These are phyloP conservation scores for Oscarella lobularis DNA, from an alignment of 37 sponge, comb jelly and placozoan species.

Conservation along the genomic window DNA sequence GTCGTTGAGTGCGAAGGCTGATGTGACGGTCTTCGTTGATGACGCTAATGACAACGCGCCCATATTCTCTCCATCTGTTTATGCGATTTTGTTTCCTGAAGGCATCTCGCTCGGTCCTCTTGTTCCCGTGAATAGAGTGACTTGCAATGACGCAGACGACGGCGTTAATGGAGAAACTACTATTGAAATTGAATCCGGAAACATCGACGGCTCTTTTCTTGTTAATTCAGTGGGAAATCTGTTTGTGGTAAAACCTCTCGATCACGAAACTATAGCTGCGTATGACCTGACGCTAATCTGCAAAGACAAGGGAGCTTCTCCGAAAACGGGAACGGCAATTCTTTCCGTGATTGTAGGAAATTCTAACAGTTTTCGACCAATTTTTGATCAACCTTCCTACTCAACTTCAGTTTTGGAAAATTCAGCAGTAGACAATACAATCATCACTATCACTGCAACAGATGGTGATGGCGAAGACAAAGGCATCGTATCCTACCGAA, in stretches of 20 bases:
- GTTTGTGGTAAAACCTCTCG: not conserved
- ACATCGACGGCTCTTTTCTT: not conserved
- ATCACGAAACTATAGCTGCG: not conserved
- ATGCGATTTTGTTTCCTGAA: not conserved
- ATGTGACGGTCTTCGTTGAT: not conserved
- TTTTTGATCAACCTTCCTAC: constrained; percentile 19
- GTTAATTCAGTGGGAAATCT: constrained; percentile 4
- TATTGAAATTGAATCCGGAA: not conserved
- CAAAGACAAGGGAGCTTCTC: constrained; percentile 36
- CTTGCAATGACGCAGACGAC: not conserved
- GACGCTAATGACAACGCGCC: constrained; percentile 3
- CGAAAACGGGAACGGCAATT: constrained; percentile 10
- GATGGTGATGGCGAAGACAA: constrained; percentile 20
- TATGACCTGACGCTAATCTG: constrained; percentile 29
- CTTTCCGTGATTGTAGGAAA: not conserved
- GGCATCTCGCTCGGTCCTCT: not conserved
- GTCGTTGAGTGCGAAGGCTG: not conserved
- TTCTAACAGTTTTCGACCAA: constrained; percentile 11
- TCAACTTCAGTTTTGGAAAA: constrained; percentile 13
- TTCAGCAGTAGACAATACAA: not conserved
- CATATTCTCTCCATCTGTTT: not conserved
- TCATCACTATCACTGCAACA: constrained; percentile 16
- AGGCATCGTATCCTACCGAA: constrained; percentile 20
- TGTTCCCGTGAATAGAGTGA: not conserved
- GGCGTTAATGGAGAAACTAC: not conserved